phyloP scores from a whole-genome alignment of 92 coral and sea anemone species.

The Siderastrea radians region DNA sequence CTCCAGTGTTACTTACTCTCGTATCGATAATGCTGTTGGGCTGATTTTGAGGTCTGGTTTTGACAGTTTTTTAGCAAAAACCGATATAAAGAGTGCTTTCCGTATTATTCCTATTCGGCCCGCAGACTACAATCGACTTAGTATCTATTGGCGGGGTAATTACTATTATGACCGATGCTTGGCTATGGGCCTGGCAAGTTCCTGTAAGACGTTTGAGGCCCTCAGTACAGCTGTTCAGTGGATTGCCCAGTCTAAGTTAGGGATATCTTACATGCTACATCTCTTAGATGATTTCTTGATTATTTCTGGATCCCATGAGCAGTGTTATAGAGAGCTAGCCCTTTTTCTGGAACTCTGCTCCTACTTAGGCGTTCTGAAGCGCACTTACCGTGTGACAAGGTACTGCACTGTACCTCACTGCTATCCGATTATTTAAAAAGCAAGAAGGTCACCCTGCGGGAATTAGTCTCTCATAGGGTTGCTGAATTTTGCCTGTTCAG shows the following conservation, averaged over 20 bases:
- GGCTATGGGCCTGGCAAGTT: constrained; percentile 16
- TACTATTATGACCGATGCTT: constrained; percentile 22
- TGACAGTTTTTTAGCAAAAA: constrained; percentile 5
- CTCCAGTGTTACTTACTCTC: constrained; percentile 37
- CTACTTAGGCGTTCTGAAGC: constrained; percentile 54
- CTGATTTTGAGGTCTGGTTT: constrained; percentile 14
- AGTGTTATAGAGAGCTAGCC: neutral
- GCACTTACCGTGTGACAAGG: constrained; percentile 64
- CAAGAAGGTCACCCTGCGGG: constrained; percentile 42
- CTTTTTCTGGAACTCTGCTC: constrained; percentile 26
- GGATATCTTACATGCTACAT: constrained; percentile 9
- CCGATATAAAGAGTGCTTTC: constrained; percentile 20
- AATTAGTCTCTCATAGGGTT: constrained; percentile 29
- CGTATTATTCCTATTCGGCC: constrained; percentile 23
- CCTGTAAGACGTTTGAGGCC: constrained; percentile 7
- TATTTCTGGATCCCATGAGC: constrained; percentile 14
- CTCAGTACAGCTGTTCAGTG: constrained; percentile 8
- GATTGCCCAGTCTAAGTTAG: constrained; percentile 5
- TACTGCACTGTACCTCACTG: constrained; percentile 26
- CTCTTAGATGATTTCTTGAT: constrained; percentile 34
- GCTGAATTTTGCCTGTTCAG: constrained; percentile 34
- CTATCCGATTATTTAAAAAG: constrained; percentile 19
- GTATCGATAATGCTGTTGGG: constrained; percentile 19
- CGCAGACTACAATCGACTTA: constrained; percentile 7
- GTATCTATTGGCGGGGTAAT: constrained; percentile 14